A percentile compares a stretch with the other conserved stretches of the same genome.
These are phyloP conservation scores for Adineta ricciae DNA, from an alignment of 2,888 invertebrate species.

Conservation along the genomic window DNA sequence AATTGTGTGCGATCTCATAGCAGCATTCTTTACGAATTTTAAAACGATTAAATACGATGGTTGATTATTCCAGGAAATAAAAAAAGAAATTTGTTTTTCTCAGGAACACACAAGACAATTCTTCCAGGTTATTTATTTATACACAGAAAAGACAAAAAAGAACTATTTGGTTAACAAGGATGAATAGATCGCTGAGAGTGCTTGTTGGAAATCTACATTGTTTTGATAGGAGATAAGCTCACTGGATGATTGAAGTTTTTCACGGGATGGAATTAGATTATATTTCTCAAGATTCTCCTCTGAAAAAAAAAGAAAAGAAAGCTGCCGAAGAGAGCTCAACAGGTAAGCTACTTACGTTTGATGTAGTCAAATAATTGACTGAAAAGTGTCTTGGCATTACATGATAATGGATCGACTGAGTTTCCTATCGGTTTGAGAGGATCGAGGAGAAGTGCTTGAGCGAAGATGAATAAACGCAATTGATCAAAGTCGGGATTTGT, in stretches of 20 bases:
- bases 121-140: background rate
- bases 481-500: slow-evolving; percentile 15
- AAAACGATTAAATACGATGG: background rate
- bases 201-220: slow-evolving; percentile 2
- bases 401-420: slow-evolving; percentile 16
- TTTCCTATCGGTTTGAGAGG: background rate
- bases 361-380: slow-evolving; percentile 17
- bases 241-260: background rate
- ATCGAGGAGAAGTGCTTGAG: background rate
- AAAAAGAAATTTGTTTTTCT: background rate
- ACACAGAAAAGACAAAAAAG: background rate
- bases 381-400: slow-evolving; percentile 11
- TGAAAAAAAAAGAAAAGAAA: background rate
- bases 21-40: slow-evolving; percentile 17
- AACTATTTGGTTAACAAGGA: slow-evolving; percentile 1
- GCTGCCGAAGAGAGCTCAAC: no score
- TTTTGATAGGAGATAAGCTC: background rate
- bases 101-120: background rate
- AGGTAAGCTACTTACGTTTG: background rate
- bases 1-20: background rate
- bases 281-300: slow-evolving; percentile 4
- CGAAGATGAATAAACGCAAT: background rate
- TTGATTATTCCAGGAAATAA: background rate
- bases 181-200: background rate
- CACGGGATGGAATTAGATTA: slow-evolving; percentile 13